Base-by-base conservation (phyloP, 2,888 invertebrate genomes). In the Tiphia femorata region DNA sequence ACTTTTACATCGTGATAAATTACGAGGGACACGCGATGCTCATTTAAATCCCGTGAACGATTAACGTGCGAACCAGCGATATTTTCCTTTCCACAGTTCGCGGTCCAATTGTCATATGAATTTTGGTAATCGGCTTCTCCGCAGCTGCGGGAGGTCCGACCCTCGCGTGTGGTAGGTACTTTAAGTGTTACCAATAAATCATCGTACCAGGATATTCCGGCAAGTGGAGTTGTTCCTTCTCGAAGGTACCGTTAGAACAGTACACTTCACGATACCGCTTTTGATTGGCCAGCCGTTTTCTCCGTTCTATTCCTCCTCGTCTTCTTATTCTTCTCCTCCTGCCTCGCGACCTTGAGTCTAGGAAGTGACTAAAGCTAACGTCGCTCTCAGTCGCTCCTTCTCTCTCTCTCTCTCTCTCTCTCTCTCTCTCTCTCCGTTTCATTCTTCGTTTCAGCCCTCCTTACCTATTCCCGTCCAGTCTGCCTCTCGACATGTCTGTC, bases 151-250 rank as follows among this genome's bases (percentile, higher is more conserved):
- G 53, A 57, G 54, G 49, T 62, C 54, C 46, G 21, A n/a, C 16
- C 19, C 29, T 20, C 38, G 25, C 14, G 21, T 23, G 37, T 12
- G 14, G 42, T n/a, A 51, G 35, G 20, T 19, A 49, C 19, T 40
- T 41, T 41, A 29, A 44, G 35, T 55, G 47, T 52, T 63, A 57
- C 49, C 52, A 44, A 63, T 63, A 66, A 67, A 66, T 66, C 52
- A 58, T 52, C 47, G 12, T 43, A 16, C 33, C 37, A 19, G 47
- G 58, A 50, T 52, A 29, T 50, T 49, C 35, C 33, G 47, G 29
- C 48, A 19, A 43, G 37, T 33, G 35, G 51, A 55, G 37, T 53
- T n/a, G n/a, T n/a, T 62, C 40, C 29, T 53, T 16, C 29, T 46
- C 37, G 25, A 23, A 19, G 25, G 37, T 47, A 50, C 40, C 50